These are phyloP conservation scores for Cranoglanis bouderius DNA, from an alignment of 2,113 vertebrate species.

Conservation along the genomic window DNA sequence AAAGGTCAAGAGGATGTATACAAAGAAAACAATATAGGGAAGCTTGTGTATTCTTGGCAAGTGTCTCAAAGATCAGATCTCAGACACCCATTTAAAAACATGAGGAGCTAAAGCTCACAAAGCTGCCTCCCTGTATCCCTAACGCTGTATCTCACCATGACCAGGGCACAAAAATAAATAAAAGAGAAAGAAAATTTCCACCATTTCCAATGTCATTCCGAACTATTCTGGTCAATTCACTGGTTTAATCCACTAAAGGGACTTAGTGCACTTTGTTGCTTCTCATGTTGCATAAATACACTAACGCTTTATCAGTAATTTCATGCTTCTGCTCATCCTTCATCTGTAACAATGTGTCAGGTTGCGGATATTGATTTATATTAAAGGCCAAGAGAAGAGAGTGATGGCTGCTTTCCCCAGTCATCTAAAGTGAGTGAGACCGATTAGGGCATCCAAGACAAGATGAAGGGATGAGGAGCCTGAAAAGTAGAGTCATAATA, in stretches of 20 bases:
- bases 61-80: constrained; percentile 33
- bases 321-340: constrained; percentile 68
- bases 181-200: not conserved
- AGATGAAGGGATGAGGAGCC: constrained; percentile 46
- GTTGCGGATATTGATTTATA: constrained; percentile 63
- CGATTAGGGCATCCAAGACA: constrained; percentile 53
- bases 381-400: constrained; percentile 57
- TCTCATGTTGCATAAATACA: constrained; percentile 60
- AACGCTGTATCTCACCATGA: not conserved
- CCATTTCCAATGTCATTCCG: not conserved
- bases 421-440: constrained; percentile 52
- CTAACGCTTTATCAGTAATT: constrained; percentile 63
- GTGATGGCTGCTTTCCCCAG: constrained; percentile 51
- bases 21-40: constrained; percentile 7
- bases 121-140: not conserved
- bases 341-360: constrained; percentile 59
- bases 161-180: constrained; percentile 17
- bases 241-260: constrained; percentile 39
- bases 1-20: constrained; percentile 36
- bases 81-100: constrained; percentile 46
- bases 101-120: constrained; percentile 37
- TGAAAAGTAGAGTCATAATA: not conserved
- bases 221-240: not conserved
- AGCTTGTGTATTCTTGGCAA: constrained; percentile 15
- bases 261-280: constrained; percentile 24